Percentiles rank a stretch among this genome's conserved stretches.
Evolutionary conservation across 1,140 invertebrate genomes (phyloP).

Genomic region (Atopsyche davidsoni): DNA sequence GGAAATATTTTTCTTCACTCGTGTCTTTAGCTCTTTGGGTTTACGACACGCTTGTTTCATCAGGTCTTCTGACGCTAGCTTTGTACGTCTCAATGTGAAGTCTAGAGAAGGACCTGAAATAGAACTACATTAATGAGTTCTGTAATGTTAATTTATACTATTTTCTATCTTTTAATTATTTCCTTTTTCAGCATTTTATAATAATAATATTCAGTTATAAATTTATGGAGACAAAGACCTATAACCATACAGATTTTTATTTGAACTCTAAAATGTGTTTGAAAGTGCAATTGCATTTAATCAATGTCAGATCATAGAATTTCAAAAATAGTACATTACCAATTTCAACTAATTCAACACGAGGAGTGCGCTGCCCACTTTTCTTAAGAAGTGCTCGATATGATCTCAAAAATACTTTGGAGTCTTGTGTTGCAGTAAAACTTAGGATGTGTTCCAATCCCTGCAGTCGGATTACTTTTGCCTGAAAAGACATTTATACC

Average conservation of each 20-base stretch:
- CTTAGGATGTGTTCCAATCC: constrained; percentile 90
- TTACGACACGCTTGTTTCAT: constrained; percentile 82
- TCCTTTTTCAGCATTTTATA: no score
- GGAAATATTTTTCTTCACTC: constrained; percentile 87
- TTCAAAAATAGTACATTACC: no score
- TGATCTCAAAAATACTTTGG: constrained; percentile 76
- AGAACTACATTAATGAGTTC: constrained; percentile 21
- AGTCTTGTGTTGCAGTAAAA: constrained; percentile 74
- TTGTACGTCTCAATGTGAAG: constrained; percentile 75
- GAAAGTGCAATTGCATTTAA: no score
- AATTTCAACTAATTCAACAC: constrained; percentile 90
- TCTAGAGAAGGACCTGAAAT: constrained; percentile 77
- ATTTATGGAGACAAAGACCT: neutral
- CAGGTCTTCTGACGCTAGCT: constrained; percentile 84
- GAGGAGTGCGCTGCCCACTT: constrained; percentile 78
- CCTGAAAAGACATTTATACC: constrained; percentile 34
- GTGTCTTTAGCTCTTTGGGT: constrained; percentile 72
- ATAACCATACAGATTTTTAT: neutral
- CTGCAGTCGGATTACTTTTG: constrained; percentile 75
- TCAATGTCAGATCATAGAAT: no score
- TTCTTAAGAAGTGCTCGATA: constrained; percentile 91
- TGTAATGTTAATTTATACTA: constrained; percentile 5
- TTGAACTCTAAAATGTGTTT: no score
- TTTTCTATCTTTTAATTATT: constrained; percentile 1
- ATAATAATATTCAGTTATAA: neutral